phyloP scores from a whole-genome alignment of 2,797 vertebrate genomes.

The Sphaeramia orbicularis region DNA sequence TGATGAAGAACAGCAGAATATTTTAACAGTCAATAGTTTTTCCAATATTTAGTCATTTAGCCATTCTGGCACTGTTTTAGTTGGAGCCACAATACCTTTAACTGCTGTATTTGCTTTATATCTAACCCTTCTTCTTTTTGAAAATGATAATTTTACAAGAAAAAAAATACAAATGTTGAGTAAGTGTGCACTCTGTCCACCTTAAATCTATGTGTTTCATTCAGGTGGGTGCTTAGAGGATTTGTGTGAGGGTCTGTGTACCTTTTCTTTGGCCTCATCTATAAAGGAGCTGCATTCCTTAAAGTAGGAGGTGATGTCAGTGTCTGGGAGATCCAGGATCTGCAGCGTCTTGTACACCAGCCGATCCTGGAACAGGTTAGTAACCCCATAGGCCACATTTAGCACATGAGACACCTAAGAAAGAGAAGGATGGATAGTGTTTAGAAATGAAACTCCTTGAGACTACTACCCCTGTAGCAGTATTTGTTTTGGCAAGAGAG shows the following conservation, averaged over 20 bases:
- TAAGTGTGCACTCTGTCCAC: too few species aligned
- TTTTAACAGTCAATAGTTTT: too few species aligned
- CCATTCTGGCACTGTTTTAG: too few species aligned
- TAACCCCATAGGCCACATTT: constrained; percentile 93
- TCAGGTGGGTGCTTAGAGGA: background rate
- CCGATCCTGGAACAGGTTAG: constrained; percentile 88
- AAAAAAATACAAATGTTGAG: too few species aligned
- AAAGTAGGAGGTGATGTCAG: constrained; percentile 89
- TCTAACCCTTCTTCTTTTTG: too few species aligned
- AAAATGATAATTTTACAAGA: too few species aligned
- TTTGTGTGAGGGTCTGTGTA: constrained; percentile 48
- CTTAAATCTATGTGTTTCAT: too few species aligned
- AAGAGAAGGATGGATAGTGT: background rate
- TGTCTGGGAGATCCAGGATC: constrained; percentile 94
- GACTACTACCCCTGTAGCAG: constrained; percentile 34
- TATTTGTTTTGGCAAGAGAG: constrained; percentile 24
- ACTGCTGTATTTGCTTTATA: too few species aligned
- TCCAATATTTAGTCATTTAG: too few species aligned
- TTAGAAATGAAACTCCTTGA: constrained; percentile 29
- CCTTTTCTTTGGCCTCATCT: constrained; percentile 88
- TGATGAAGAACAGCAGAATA: too few species aligned
- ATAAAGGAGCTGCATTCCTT: constrained; percentile 93
- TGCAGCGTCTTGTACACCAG: constrained; percentile 89
- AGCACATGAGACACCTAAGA: constrained; percentile 94
- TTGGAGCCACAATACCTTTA: too few species aligned